Percentiles rank a stretch among this genome's conserved stretches.
Conservation (phyloP, 2,888 invertebrate species). For the Azorinus chamasolen region DNA sequence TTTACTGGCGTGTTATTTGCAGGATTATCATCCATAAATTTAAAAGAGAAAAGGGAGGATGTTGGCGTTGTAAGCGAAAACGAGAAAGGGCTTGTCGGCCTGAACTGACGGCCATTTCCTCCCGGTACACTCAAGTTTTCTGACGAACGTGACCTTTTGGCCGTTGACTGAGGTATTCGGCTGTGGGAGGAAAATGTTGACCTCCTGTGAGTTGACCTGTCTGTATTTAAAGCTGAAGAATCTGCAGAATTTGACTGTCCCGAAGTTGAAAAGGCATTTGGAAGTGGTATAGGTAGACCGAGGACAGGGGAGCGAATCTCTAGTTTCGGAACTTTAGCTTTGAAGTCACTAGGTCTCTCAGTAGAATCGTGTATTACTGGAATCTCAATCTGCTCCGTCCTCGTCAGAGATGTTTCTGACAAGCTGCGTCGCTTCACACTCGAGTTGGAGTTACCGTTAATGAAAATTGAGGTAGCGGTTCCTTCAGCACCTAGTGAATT, state of each 20-base stretch:
- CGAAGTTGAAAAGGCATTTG: conserved; percentile 25
- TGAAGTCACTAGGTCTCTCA: conserved; percentile 44
- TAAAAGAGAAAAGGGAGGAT: conserved; percentile 76
- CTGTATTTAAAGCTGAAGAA: conserved; percentile 13
- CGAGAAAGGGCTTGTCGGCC: conserved; percentile 72
- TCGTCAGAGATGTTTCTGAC: conserved; percentile 65
- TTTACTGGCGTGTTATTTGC: background rate
- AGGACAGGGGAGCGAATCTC: conserved; percentile 78
- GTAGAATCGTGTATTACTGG: conserved; percentile 55
- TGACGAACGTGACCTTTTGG: conserved; percentile 76
- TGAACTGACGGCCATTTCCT: conserved; percentile 35
- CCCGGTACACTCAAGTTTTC: conserved; percentile 57
- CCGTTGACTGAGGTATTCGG: conserved; percentile 51
- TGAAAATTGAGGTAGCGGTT: conserved; percentile 13
- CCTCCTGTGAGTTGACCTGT: conserved; percentile 50
- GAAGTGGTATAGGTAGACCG: conserved; percentile 58
- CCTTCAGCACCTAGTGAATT: conserved; percentile 57
- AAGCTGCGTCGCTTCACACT: conserved; percentile 72
- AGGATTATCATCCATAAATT: conserved; percentile 68
- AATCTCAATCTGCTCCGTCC: conserved; percentile 39
- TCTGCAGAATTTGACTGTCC: conserved; percentile 20
- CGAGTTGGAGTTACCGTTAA: conserved; percentile 16
- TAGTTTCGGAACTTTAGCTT: conserved; percentile 79
- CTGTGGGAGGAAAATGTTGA: conserved; percentile 57
- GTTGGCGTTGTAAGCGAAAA: conserved; percentile 77